Evolutionary conservation across 2,113 vertebrate species (phyloP).

Genomic region (Cyrtonyx montezumae): DNA sequence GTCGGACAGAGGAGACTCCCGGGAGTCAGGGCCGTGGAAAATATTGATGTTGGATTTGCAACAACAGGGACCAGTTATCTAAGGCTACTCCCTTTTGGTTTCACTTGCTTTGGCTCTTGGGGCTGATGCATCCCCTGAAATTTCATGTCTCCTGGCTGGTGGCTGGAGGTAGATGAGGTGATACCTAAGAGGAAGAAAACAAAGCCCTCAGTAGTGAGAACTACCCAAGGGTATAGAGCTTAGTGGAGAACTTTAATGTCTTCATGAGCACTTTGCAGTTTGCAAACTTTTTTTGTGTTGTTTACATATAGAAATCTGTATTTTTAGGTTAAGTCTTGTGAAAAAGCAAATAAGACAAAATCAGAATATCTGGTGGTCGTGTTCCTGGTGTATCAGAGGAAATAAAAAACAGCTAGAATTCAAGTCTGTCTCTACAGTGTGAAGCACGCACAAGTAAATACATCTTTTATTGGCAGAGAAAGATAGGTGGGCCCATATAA

Average conservation of each 20-base stretch:
- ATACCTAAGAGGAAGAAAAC: slow-evolving; percentile 1
- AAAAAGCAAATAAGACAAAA: neutral
- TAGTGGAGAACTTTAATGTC: neutral
- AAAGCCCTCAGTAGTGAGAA: neutral
- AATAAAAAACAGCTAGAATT: neutral
- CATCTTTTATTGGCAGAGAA: neutral
- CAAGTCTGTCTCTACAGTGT: neutral
- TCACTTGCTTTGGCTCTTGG: slow-evolving; percentile 19
- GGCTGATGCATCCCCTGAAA: slow-evolving; percentile 26
- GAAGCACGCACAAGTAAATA: neutral
- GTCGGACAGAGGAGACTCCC: neutral
- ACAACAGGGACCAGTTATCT: slow-evolving; percentile 34
- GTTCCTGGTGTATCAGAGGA: neutral
- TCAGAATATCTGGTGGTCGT: neutral
- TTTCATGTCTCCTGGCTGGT: slow-evolving; percentile 13
- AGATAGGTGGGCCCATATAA: neutral
- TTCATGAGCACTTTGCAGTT: neutral
- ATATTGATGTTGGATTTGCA: neutral
- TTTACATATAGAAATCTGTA: neutral
- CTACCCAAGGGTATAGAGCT: neutral
- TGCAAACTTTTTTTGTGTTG: neutral
- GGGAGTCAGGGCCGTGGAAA: neutral
- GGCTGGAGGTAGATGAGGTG: slow-evolving; percentile 14
- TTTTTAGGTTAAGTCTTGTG: neutral
- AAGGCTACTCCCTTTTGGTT: slow-evolving; percentile 28